Evolutionary conservation across 2,113 vertebrate species (phyloP).

Genomic region (Callithrix jacchus): DNA sequence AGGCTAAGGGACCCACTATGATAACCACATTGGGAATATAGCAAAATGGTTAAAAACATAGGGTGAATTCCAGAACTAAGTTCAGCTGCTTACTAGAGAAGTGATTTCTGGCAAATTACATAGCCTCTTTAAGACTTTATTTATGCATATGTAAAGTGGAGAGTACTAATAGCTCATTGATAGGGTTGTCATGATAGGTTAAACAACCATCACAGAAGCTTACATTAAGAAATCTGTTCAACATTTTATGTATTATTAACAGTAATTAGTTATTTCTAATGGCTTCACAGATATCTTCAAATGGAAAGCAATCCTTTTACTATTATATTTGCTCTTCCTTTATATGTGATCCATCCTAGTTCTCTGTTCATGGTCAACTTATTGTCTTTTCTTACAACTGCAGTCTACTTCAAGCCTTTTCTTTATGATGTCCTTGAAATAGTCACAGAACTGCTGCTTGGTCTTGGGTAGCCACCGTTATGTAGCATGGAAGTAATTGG

Average conservation of each 20-base stretch:
- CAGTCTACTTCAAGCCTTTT: not conserved
- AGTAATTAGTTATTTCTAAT: not conserved
- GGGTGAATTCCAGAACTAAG: not conserved
- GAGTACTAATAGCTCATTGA: not conserved
- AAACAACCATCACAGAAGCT: not conserved
- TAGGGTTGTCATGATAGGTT: not conserved
- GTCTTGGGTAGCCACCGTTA: not conserved
- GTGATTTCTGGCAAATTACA: not conserved
- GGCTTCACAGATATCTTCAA: not conserved
- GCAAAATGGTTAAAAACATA: not conserved
- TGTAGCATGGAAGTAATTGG: too few relatives aligned
- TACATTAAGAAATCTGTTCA: not conserved
- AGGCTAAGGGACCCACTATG: not conserved
- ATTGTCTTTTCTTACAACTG: not conserved
- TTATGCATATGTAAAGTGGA: slow-evolving; percentile 20
- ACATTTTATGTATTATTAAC: not conserved
- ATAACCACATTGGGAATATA: not conserved
- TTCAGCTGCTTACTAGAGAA: not conserved
- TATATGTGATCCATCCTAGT: not conserved
- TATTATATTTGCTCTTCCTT: not conserved
- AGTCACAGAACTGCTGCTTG: not conserved
- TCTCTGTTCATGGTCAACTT: not conserved
- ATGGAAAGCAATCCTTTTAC: not conserved
- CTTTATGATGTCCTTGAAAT: not conserved
- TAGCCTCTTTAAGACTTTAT: not conserved